A percentile compares a stretch with the other conserved stretches of the same genome.
Conservation (phyloP, 1,140 invertebrate genomes). For the Aphelenchoides besseyi region DNA sequence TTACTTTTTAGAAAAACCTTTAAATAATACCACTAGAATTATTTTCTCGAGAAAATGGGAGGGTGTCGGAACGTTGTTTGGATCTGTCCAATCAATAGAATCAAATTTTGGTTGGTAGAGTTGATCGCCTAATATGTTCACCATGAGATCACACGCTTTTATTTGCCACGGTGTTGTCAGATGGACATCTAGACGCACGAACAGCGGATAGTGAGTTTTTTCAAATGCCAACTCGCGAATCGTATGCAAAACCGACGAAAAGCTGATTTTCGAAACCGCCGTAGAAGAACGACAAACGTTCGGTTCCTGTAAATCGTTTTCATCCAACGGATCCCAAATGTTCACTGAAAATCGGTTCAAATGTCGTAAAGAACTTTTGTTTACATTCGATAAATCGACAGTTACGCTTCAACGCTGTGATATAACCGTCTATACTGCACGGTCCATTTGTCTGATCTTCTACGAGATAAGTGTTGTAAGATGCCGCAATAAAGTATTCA, state of each 20-base stretch:
- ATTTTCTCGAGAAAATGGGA: slow-evolving; percentile 59
- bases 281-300: slow-evolving; percentile 69
- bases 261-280: slow-evolving; percentile 67
- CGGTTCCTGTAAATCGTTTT: slow-evolving; percentile 67
- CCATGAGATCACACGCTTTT: slow-evolving; percentile 40
- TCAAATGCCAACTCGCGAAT: slow-evolving; percentile 69
- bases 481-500: slow-evolving; percentile 71
- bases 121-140: slow-evolving; percentile 36
- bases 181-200: slow-evolving; percentile 56
- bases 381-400: slow-evolving; percentile 56
- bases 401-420: slow-evolving; percentile 58
- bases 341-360: slow-evolving; percentile 65
- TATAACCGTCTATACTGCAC: slow-evolving; percentile 67
- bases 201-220: slow-evolving; percentile 62
- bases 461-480: slow-evolving; percentile 71
- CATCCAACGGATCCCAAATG: slow-evolving; percentile 66
- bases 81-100: slow-evolving; percentile 52
- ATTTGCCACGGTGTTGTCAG: slow-evolving; percentile 51
- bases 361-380: slow-evolving; percentile 15
- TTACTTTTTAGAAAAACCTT: not conserved
- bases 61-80: slow-evolving; percentile 51
- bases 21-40: slow-evolving; percentile 47
- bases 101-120: slow-evolving; percentile 53
- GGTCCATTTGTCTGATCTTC: slow-evolving; percentile 68
- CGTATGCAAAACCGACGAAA: slow-evolving; percentile 67